Base-by-base conservation (phyloP, 1,140 invertebrate genomes). In the Lamellibrachia luymesi region DNA sequence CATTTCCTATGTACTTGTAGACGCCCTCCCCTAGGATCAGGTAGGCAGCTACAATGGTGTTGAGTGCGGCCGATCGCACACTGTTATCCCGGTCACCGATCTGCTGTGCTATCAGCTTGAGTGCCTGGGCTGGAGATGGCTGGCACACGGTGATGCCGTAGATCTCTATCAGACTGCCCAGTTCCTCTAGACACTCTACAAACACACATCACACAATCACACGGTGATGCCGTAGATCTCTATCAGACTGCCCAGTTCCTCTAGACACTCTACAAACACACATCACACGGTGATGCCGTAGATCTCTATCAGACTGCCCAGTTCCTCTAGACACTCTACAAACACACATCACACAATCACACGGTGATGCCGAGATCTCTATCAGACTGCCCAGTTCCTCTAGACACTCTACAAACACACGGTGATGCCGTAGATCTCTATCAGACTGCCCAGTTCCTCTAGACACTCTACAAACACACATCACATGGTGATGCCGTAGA, bases 11-110 rank as follows among this genome's bases (percentile, higher is more conserved):
- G 95, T 98, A 97, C 96, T 99, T 99, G 95, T 98, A 99, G 1
- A 99, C 97, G 96, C 97, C 97, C 95, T 99, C 98, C 0, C 98
- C 99, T 94, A 98, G 98, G 50, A 98, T 97, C 95, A 98, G 98
- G 96, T 98, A 99, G 0, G 98, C 98, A 94, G 98, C 97, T 25
- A 99, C 98, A 91, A 99, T 97, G 94, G 98, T 98, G 96, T 99
- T 99, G 2, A 99, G 97, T 2, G 99, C 99, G 17, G 98, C 98
- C 96, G 98, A 99, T 92, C 99, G 97, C 90, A 99, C 99, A n/a
- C 98, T 97, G 96, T 98, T 99, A 96, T 99, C 99, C 56, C 98
- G 96, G 96, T 99, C 99, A 1, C 98, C 98, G 95, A 99, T 99
- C 95, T 99, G 98, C 91, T 98, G 98, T 0, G 98, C 98, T 27